Conservation (phyloP, 2,888 invertebrate genomes). For the Dryobotodes eremita region DNA sequence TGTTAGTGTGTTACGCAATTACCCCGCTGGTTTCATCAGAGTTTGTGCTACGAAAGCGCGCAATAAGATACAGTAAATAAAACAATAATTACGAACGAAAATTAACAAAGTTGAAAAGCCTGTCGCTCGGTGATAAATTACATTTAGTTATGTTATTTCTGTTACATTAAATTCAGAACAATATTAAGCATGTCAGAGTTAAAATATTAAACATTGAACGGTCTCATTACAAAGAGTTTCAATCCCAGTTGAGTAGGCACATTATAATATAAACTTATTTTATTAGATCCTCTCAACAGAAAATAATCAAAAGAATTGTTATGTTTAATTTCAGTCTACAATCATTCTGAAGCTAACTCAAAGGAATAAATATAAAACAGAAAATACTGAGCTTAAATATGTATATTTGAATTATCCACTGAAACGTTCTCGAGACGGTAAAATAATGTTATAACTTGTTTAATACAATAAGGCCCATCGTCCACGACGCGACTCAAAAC, state of each 20-base stretch:
- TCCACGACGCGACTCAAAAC: background rate
- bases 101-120: background rate
- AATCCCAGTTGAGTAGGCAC: background rate
- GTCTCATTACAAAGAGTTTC: background rate
- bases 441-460: slow-evolving; percentile 16
- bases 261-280: background rate
- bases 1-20: no score
- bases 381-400: slow-evolving; percentile 26
- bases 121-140: slow-evolving; percentile 12
- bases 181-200: slow-evolving; percentile 6
- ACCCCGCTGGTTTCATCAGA: background rate
- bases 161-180: background rate
- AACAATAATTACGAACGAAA: slow-evolving; percentile 4
- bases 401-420: slow-evolving; percentile 24
- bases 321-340: slow-evolving; percentile 1
- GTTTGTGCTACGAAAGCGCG: background rate
- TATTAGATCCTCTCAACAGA: background rate
- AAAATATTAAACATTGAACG: background rate
- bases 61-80: background rate
- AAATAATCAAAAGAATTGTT: slow-evolving; percentile 3
- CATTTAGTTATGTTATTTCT: background rate
- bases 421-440: slow-evolving; percentile 9
- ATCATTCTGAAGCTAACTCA: slow-evolving; percentile 13
- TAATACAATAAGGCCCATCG: slow-evolving; percentile 12
- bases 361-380: slow-evolving; percentile 32